Evolutionary conservation across 2,888 invertebrate genomes (phyloP).

Genomic region (Drosophila diplacantha): DNA sequence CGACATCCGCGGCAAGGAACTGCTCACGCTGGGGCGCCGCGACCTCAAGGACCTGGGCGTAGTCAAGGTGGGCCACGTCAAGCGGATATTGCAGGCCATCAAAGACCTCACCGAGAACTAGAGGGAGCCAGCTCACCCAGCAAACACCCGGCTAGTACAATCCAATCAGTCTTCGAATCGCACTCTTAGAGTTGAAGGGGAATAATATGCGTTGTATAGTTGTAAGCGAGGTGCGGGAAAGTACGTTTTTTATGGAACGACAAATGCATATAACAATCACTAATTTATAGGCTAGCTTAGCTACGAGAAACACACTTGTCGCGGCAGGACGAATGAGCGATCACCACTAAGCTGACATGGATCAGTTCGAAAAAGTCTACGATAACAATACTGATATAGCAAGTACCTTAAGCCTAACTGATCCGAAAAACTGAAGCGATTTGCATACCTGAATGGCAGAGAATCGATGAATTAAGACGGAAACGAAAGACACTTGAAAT

Average conservation of each 20-base stretch:
- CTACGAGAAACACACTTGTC: conserved; percentile 38
- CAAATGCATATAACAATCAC: conserved; percentile 69
- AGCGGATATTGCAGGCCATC: conserved; percentile 94
- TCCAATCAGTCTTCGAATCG: conserved; percentile 46
- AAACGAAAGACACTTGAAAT: conserved; percentile 28
- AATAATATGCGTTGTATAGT: conserved; percentile 10
- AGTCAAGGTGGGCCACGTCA: conserved; percentile 96
- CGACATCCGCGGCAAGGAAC: conserved; percentile 93
- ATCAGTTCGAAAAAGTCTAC: neutral
- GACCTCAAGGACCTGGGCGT: conserved; percentile 95
- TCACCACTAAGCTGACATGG: neutral
- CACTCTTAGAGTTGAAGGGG: conserved; percentile 36
- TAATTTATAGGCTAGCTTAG: conserved; percentile 68
- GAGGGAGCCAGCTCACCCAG: conserved; percentile 20
- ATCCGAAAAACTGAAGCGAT: neutral
- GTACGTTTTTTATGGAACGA: conserved; percentile 39
- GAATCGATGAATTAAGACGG: neutral
- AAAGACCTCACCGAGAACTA: conserved; percentile 83
- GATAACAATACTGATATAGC: neutral
- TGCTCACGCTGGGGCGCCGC: conserved; percentile 89
- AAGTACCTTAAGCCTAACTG: conserved; percentile 3
- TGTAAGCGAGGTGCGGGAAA: conserved; percentile 39
- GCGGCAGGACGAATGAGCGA: conserved; percentile 5
- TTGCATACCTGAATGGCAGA: conserved; percentile 6
- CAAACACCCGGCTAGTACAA: conserved; percentile 48